A percentile compares a stretch with the other conserved stretches of the same genome.
These are phyloP conservation scores for Portunus trituberculatus DNA, from an alignment of 1,140 invertebrate genomes.

Conservation along the genomic window DNA sequence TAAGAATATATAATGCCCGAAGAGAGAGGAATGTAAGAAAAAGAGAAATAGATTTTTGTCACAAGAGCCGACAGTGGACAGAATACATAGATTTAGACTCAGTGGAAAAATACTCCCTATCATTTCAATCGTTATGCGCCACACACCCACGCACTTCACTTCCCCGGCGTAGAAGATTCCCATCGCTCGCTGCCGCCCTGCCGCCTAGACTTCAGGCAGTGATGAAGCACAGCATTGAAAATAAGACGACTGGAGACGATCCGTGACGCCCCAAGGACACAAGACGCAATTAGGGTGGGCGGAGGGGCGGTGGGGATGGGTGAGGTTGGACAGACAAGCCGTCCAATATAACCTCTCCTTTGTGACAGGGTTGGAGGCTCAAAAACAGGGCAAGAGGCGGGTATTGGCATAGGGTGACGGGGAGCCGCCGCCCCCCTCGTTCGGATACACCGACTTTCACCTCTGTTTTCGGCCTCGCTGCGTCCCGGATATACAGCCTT, in stretches of 20 bases:
- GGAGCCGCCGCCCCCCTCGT: not conserved
- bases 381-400: constrained; percentile 18
- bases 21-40: too few species aligned
- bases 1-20: too few species aligned
- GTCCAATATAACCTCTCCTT: constrained; percentile 22
- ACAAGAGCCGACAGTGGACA: too few species aligned
- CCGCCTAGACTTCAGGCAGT: too few species aligned
- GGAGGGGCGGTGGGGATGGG: not conserved
- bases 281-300: not conserved
- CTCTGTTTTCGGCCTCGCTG: not conserved
- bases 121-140: not conserved
- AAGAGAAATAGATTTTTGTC: too few species aligned
- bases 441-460: not conserved
- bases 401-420: constrained; percentile 10
- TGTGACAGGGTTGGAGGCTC: not conserved
- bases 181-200: too few species aligned
- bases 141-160: not conserved
- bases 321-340: not conserved
- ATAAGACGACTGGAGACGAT: not conserved
- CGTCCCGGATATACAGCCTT: not conserved
- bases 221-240: not conserved
- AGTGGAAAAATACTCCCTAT: too few species aligned
- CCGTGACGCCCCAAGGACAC: not conserved
- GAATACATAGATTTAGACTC: too few species aligned
- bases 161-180: too few species aligned